A percentile compares a stretch with the other conserved stretches of the same genome.
Conservation (phyloP, 2,113 vertebrate species). For the Callionymus lyra region DNA sequence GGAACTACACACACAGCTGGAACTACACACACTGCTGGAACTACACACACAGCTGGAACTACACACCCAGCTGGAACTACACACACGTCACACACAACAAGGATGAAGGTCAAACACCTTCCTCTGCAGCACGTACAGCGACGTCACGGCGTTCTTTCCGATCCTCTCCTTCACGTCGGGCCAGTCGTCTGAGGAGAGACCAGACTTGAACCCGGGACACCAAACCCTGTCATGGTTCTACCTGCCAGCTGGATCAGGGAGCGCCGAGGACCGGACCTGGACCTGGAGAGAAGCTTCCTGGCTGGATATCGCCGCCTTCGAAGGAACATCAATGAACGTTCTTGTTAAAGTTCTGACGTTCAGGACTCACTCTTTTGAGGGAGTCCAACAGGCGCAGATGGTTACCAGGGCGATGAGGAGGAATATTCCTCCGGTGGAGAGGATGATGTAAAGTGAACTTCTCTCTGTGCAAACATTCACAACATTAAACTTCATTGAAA, state of each 20-base stretch:
- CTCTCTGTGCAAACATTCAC: constrained; percentile 74
- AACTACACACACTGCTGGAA: no score
- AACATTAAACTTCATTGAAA: no score
- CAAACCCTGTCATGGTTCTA: no score
- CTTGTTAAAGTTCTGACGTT: neutral
- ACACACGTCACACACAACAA: no score
- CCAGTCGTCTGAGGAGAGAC: constrained; percentile 62
- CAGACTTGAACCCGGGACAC: no score
- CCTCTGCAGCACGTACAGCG: constrained; percentile 84
- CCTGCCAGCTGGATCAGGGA: constrained; percentile 24
- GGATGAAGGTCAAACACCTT: constrained; percentile 80
- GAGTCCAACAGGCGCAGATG: constrained; percentile 96
- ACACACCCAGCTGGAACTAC: no score
- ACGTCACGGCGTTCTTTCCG: constrained; percentile 73
- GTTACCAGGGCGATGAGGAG: constrained; percentile 91
- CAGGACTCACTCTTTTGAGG: constrained; percentile 68
- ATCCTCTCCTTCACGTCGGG: constrained; percentile 68
- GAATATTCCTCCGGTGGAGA: constrained; percentile 94
- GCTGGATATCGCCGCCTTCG: constrained; percentile 19
- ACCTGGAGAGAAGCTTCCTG: constrained; percentile 34
- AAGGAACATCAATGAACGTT: no score
- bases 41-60: no score
- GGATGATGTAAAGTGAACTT: constrained; percentile 94
- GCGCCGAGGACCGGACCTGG: constrained; percentile 22
- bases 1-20: no score